A percentile compares a stretch with the other conserved stretches of the same genome.
These are phyloP conservation scores for Butorides virescens DNA, from an alignment of 2,113 vertebrate species.

Conservation along the genomic window DNA sequence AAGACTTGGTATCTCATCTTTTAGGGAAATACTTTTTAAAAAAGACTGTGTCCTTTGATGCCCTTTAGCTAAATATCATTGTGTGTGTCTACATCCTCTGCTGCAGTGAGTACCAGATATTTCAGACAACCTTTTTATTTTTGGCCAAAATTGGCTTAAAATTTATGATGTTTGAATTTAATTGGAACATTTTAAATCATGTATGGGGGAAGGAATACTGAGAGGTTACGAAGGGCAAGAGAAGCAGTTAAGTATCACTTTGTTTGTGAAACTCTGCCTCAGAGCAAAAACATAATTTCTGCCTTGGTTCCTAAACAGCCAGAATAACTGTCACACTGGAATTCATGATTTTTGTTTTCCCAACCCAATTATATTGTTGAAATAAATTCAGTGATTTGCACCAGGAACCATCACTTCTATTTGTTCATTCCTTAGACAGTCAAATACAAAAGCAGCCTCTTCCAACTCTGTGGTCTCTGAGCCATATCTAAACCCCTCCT, in stretches of 20 bases:
- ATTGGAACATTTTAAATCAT: neutral
- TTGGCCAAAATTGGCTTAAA: neutral
- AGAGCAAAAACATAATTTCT: neutral
- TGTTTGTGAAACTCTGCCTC: neutral
- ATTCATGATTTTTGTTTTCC: neutral
- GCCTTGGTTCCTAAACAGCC: neutral
- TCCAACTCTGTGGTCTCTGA: neutral
- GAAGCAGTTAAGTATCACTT: neutral
- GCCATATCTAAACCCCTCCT: neutral
- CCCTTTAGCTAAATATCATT: conserved; percentile 6
- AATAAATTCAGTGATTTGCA: neutral
- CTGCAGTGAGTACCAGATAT: neutral
- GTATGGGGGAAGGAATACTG: neutral
- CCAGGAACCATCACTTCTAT: neutral
- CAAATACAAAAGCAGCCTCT: neutral
- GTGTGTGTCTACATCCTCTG: neutral
- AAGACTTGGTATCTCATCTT: neutral
- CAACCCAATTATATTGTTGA: neutral
- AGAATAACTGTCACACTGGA: neutral
- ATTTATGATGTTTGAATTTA: conserved; percentile 7
- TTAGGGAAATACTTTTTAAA: neutral
- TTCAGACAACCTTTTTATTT: neutral
- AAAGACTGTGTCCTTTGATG: neutral
- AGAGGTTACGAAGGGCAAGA: neutral
- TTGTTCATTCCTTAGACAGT: neutral